Base-by-base conservation (phyloP, 2,113 vertebrate species). In the Marmota flaviventris region DNA sequence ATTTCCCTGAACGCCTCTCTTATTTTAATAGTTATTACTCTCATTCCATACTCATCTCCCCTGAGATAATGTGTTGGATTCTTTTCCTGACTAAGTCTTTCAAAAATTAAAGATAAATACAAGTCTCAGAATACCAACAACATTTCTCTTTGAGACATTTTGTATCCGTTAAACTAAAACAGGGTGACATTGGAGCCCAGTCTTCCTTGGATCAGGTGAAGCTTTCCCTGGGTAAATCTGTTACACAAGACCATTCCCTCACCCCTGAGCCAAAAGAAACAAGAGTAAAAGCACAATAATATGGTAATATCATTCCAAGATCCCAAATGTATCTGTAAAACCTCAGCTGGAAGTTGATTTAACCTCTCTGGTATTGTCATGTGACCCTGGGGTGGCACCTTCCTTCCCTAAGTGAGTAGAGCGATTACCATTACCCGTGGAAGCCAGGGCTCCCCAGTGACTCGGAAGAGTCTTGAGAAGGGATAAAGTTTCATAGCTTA, bases 261-360 rank as follows among this genome's bases (percentile, higher is more conserved):
- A 93, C 29, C 69, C 58, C 58, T 2, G 89, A 93, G 98, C 97
- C 98, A 98, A 98, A 94, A 96, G 92, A 96, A 98, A 98, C 96
- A 98, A 97, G 81, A 95, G 96, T 92, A 94, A 97, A 97, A 89
- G 84, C 89, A 96, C 92, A 98, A 96, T 98, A 97, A 97, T 96
- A 97, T 97, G 97, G 96, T 95, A 97, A 97, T 98, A 97, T 96
- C 97, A 98, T 97, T 98, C 96, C 93, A 97, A 97, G 92, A 97
- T 97, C 98, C 97, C 97, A 97, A 97, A 97, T 1, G 95, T 96
- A 98, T 97, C 96, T 97, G 95, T 98, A 97, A 98, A 98, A 97
- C 95, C 93, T 98, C 95, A 94, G 96, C 97, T 98, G 97, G 97
- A 97, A 98, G 96, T 98, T 97, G 96, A 97, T 95, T 96, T 98